Evolutionary conservation across 2,888 invertebrate genomes (phyloP), one percentile per base, ranked within the genome.

Genomic region (Xestobium rufovillosum): DNA sequence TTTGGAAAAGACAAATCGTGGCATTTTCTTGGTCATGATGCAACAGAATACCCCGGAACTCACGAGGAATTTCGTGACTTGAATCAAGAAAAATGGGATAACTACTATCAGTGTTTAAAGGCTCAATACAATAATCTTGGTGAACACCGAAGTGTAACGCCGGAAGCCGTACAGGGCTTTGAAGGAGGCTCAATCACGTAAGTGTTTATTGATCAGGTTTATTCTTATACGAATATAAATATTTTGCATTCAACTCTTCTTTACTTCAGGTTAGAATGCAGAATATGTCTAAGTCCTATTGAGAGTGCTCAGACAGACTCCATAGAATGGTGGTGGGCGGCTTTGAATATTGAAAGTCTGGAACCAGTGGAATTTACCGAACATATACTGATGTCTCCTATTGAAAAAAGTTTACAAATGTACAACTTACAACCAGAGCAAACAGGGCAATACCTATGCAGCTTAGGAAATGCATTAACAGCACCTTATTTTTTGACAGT

Each of bases 401-500:
- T 65, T 10, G 67, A 70, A 33, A 66, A 66, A 43, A 54, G 62
- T 26, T 52, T 80, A 26, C 63, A 65, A n/a, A 64, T 79, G 31
- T 73, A 71, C 50, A 70, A 73, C 48, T 59, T 72, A 23, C 56
- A 61, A 36, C 44, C 44, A 2, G 61, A 64, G 26, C 69, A 75
- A 50, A 66, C 66, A 1, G 79, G 78, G 1, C 63, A 71, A 35
- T 80, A 78, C 52, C 60, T 68, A 45, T 80, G 79, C 50, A 56
- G 59, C 47, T 45, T 73, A 4, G 73, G 70, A 6, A 57, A 66
- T 32, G 59, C 63, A 3, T 42, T 63, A 28, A 66, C 65, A 3
- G 56, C 65, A 10, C 63, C 69, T 3, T 68, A 71, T 42, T 67
- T 72, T 44, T 48, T 80, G 28, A 72, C 76, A 26, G 67, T 79